phyloP scores from a whole-genome alignment of 1,140 invertebrate species.

The Pteromalus puparum region DNA sequence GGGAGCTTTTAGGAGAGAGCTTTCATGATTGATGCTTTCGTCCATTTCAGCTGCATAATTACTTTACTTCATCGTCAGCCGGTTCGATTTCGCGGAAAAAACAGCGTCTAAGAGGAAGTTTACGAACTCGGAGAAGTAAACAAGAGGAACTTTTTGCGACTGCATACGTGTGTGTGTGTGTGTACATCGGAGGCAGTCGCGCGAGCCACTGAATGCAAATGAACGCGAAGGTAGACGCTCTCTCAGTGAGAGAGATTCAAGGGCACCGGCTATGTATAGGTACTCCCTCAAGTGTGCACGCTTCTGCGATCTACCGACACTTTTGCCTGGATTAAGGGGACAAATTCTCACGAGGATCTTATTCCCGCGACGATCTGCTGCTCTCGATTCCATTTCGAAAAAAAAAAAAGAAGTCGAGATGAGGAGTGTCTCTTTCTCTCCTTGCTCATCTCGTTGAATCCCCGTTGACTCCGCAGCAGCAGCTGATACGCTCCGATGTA shows the following conservation, averaged over 20 bases:
- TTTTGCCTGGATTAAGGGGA: constrained; percentile 49
- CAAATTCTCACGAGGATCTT: constrained; percentile 53
- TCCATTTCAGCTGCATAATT: no score
- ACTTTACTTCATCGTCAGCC: no score
- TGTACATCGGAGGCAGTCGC: background rate
- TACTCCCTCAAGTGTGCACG: background rate
- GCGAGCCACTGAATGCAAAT: constrained; percentile 34
- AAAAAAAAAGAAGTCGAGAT: background rate
- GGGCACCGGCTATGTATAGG: constrained; percentile 12
- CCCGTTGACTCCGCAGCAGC: constrained; percentile 41
- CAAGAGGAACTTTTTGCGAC: constrained; percentile 3
- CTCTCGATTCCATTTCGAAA: constrained; percentile 50
- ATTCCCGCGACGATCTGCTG: constrained; percentile 50
- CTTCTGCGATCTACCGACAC: constrained; percentile 20
- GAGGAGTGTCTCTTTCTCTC: constrained; percentile 13
- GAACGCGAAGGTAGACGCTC: constrained; percentile 1
- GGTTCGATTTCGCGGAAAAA: no score
- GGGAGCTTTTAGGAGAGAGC: background rate
- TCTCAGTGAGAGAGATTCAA: constrained; percentile 25
- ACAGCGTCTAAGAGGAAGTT: background rate
- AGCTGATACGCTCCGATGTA: constrained; percentile 40
- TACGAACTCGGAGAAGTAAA: constrained; percentile 14
- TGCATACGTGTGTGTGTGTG: background rate
- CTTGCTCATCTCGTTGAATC: constrained; percentile 45
- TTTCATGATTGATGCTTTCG: constrained; percentile 33